phyloP scores from a whole-genome alignment of 1,140 invertebrate species.

The Hyphantria cunea region DNA sequence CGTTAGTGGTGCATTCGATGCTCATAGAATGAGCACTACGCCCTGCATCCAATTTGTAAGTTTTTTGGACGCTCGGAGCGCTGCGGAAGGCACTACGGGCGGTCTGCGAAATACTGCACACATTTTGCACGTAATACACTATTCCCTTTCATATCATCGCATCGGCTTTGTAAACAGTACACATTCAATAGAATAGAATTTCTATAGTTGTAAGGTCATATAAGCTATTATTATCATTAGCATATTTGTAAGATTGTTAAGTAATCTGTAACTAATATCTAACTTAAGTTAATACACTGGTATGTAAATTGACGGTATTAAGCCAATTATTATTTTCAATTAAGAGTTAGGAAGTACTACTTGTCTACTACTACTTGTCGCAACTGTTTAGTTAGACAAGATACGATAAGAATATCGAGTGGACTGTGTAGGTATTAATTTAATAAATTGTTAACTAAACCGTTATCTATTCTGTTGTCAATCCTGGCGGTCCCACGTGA shows the following conservation, averaged over 20 bases:
- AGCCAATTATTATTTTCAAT: too few relatives aligned
- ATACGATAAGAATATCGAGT: conserved; percentile 36
- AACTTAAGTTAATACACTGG: too few relatives aligned
- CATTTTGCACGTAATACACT: conserved; percentile 55
- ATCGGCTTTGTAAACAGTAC: conserved; percentile 53
- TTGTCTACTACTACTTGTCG: not conserved
- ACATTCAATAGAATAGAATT: conserved; percentile 51
- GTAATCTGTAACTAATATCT: too few relatives aligned
- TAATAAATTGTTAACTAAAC: conserved; percentile 38
- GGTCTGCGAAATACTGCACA: conserved; percentile 52
- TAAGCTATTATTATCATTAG: conserved; percentile 38
- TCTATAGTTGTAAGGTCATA: conserved; percentile 39
- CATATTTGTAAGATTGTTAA: conserved; percentile 16
- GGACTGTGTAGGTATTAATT: conserved; percentile 31
- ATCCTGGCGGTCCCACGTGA: conserved; percentile 34
- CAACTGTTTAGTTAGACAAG: conserved; percentile 25
- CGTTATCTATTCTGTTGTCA: conserved; percentile 41
- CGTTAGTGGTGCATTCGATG: conserved; percentile 35
- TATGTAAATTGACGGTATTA: too few relatives aligned
- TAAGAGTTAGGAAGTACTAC: too few relatives aligned
- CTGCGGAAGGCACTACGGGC: conserved; percentile 53
- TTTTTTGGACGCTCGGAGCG: conserved; percentile 49
- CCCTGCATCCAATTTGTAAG: conserved; percentile 43
- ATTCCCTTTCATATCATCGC: conserved; percentile 54
- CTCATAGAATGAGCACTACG: conserved; percentile 14